These are phyloP conservation scores for Poeciliopsis presidionis DNA, from an alignment of 2,797 vertebrate genomes.

Conservation along the genomic window DNA sequence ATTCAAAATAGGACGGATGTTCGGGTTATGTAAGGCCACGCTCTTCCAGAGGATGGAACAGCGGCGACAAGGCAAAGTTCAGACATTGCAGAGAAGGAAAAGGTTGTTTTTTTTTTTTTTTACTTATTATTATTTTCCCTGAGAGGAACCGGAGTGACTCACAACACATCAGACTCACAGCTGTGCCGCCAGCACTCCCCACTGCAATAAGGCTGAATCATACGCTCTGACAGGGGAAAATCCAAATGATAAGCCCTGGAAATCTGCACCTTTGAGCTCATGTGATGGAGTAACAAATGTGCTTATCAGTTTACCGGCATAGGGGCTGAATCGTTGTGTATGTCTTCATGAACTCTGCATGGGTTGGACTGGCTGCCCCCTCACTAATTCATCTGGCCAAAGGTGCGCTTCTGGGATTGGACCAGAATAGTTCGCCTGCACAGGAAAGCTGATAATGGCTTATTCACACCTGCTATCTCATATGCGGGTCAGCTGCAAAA, in stretches of 20 bases:
- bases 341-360: background rate
- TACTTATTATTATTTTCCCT: slow-evolving; percentile 11
- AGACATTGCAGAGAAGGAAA: slow-evolving; percentile 1
- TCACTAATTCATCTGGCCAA: slow-evolving; percentile 39
- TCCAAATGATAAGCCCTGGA: slow-evolving; percentile 46
- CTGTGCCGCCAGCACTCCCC: slow-evolving; percentile 37
- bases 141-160: slow-evolving; percentile 62
- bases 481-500: slow-evolving; percentile 33
- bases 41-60: slow-evolving; percentile 4
- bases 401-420: slow-evolving; percentile 35
- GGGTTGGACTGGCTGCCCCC: slow-evolving; percentile 15
- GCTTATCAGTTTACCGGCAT: slow-evolving; percentile 23
- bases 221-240: slow-evolving; percentile 52
- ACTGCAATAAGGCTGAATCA: slow-evolving; percentile 58
- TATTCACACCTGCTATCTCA: slow-evolving; percentile 57
- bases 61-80: slow-evolving; percentile 21
- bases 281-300: background rate
- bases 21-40: slow-evolving; percentile 41
- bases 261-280: slow-evolving; percentile 26
- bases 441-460: slow-evolving; percentile 61
- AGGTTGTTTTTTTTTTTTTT: slow-evolving; percentile 10
- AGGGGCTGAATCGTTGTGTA: slow-evolving; percentile 14
- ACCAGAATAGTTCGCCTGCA: slow-evolving; percentile 60
- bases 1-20: slow-evolving; percentile 48
- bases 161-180: slow-evolving; percentile 51